These are phyloP conservation scores for Oryctolagus cuniculus DNA, from an alignment of 2,113 vertebrate species.

Conservation along the genomic window mOryCun1.1 NC_091453.1:66940001-66940500, in stretches of 20 bases:
- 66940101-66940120: too few relatives aligned
- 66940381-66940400: background rate
- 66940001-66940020: too few relatives aligned
- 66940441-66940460: background rate
- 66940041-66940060: too few relatives aligned
- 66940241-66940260: background rate
- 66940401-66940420: background rate
- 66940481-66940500: background rate
- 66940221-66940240: background rate
- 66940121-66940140: background rate
- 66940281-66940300: background rate
- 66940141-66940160: background rate
- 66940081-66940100: background rate
- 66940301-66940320: background rate
- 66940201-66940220: background rate
- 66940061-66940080: too few relatives aligned
- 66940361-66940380: background rate
- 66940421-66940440: background rate
- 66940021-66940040: too few relatives aligned
- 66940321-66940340: background rate
- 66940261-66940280: background rate
- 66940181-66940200: background rate
- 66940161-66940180: background rate
- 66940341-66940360: background rate
- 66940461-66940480: background rate